Percentiles rank a stretch among this genome's conserved stretches.
Conservation (phyloP, 2,888 invertebrate species). For the Leucozona laternaria region DNA sequence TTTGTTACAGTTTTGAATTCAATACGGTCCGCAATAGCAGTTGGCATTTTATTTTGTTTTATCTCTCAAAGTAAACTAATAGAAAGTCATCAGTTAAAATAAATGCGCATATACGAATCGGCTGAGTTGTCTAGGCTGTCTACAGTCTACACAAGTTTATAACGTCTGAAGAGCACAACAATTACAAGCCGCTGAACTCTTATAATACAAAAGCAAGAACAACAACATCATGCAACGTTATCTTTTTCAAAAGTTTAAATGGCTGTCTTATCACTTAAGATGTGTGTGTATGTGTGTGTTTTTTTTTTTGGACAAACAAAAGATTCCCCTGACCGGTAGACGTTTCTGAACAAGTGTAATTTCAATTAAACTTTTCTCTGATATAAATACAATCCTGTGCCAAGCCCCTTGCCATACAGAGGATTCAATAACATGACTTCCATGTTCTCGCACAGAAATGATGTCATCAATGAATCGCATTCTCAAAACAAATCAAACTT, state of each 20-base stretch:
- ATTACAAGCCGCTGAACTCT: not conserved
- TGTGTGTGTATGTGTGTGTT: not conserved
- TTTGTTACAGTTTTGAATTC: not conserved
- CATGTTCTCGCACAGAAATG: not conserved
- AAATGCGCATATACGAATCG: constrained; percentile 49
- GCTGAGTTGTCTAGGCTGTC: constrained; percentile 43
- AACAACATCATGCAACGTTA: not conserved
- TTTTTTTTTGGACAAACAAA: constrained; percentile 12
- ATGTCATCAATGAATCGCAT: not conserved
- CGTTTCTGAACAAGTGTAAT: not conserved
- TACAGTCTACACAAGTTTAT: constrained; percentile 19
- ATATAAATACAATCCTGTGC: not conserved
- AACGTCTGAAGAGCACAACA: constrained; percentile 11
- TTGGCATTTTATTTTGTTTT: not conserved
- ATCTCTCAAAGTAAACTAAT: not conserved
- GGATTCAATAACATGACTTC: not conserved
- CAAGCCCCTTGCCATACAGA: not conserved
- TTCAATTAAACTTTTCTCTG: constrained; percentile 10
- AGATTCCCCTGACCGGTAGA: not conserved
- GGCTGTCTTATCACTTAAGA: not conserved
- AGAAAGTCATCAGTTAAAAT: not conserved
- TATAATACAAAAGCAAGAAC: not conserved
- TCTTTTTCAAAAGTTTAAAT: constrained; percentile 4
- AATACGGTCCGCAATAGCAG: not conserved
- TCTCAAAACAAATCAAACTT: not conserved